Percentiles rank a stretch among this genome's conserved stretches.
Conservation (phyloP, 1,140 invertebrate genomes). For the Zaprionus ghesquierei region DNA sequence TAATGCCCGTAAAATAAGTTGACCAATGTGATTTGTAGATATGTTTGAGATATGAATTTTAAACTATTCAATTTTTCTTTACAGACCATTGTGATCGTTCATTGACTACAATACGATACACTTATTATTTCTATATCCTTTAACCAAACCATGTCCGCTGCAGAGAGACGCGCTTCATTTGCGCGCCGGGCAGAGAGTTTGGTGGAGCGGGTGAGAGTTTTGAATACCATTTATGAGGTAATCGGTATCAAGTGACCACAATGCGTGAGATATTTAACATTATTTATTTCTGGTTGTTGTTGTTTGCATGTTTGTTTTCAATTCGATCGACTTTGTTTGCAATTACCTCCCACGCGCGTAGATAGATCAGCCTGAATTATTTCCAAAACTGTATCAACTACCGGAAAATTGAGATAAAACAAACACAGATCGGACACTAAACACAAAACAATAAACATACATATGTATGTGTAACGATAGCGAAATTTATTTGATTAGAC, state of each 20-base stretch:
- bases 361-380: slow-evolving; percentile 34
- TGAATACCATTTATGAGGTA: slow-evolving; percentile 82
- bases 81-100: background rate
- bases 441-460: background rate
- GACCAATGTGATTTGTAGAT: background rate
- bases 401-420: slow-evolving; percentile 8
- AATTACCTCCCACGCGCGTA: slow-evolving; percentile 5
- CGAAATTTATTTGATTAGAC: slow-evolving; percentile 47
- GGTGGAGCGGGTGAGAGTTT: slow-evolving; percentile 82
- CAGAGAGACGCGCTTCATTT: slow-evolving; percentile 75
- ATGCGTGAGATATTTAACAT: slow-evolving; percentile 76
- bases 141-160: slow-evolving; percentile 52
- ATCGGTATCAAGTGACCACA: slow-evolving; percentile 80
- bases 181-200: slow-evolving; percentile 81
- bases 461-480: slow-evolving; percentile 32
- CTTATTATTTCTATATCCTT: background rate
- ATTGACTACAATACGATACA: background rate
- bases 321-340: slow-evolving; percentile 46
- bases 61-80: slow-evolving; percentile 28
- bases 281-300: slow-evolving; percentile 39
- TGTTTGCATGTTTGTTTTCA: slow-evolving; percentile 28
- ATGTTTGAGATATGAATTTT: background rate
- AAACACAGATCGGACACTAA: background rate
- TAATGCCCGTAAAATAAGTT: background rate
- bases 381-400: slow-evolving; percentile 11